Evolutionary conservation across 37 sponge, comb jelly and placozoan species (phyloP), one percentile per base, ranked within the genome.

Genomic region (Eunapius fragilis): DNA sequence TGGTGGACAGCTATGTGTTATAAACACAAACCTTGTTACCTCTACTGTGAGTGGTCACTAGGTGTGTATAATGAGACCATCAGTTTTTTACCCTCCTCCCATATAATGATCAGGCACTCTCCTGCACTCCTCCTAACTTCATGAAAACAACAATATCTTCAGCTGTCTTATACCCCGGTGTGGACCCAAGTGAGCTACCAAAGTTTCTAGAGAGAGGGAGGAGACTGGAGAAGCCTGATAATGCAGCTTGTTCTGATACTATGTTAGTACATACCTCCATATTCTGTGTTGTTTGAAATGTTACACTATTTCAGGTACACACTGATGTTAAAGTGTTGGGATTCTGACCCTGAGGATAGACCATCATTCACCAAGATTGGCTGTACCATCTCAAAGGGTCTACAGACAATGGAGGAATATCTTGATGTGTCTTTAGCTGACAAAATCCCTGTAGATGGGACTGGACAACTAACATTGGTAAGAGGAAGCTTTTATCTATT

Each of bases 241-340:
- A 69, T 36, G 49, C 86, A 45, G 86, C 86, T 48, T 72, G 71
- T 35, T 2, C 72, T 24, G 38, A 71, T 14, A 79, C 70, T 78
- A 78, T 78, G 86, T 86, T 27, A 76, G 80, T 37, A 5, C 24
- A 67, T 24, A 37, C 5, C 71, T 70, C 3, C 71, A 2, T 27
- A 70, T 27, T n/a, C n/a, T n/a, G n/a, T n/a, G n/a, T n/a, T n/a
- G n/a, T n/a, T n/a, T n/a, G n/a, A n/a, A n/a, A n/a, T n/a, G n/a
- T n/a, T n/a, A n/a, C n/a, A n/a, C n/a, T n/a, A 70, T 70, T 70
- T 70, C 74, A 83, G 83, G 31, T 83, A 83, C 31, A 36, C 83
- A 24, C 14, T 83, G 38, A 83, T 83, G 74, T 11, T 49, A n/a
- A 83, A 41, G 48, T 83, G 83, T 41, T 83, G 83, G 83, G 25